Evolutionary conservation across 2,113 vertebrate species (phyloP).

Genomic region (Ameiurus melas): DNA sequence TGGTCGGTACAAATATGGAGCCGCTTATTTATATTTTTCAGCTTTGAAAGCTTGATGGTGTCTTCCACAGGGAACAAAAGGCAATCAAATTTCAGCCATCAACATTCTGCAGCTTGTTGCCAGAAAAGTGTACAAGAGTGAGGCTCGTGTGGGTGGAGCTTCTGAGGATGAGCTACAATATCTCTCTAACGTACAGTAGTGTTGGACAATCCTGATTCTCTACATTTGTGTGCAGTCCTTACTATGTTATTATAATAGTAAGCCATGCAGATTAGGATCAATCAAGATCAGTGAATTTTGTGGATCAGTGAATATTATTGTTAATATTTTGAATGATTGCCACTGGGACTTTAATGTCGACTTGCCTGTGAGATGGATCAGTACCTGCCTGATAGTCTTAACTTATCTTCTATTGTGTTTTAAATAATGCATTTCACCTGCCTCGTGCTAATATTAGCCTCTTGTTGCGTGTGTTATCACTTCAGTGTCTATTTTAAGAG

Average conservation of each 20-base stretch:
- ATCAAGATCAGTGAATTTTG: background rate
- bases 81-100: background rate
- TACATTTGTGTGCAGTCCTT: background rate
- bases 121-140: background rate
- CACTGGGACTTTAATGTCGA: background rate
- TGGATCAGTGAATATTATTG: background rate
- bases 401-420: background rate
- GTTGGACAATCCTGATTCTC: background rate
- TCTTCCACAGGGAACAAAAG: background rate
- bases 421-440: background rate
- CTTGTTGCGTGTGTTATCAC: background rate
- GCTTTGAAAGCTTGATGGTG: background rate
- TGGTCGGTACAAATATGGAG: background rate
- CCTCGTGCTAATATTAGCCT: background rate
- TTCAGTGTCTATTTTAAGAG: slow-evolving; percentile 10
- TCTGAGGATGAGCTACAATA: background rate
- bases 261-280: background rate
- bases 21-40: background rate
- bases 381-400: background rate
- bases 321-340: background rate
- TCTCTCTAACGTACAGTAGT: no score
- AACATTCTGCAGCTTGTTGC: background rate
- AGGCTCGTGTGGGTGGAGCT: background rate
- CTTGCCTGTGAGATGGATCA: background rate
- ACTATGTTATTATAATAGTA: no score